phyloP scores from a whole-genome alignment of 92 coral and sea anemone genomes.

The Muricea muricata region DNA sequence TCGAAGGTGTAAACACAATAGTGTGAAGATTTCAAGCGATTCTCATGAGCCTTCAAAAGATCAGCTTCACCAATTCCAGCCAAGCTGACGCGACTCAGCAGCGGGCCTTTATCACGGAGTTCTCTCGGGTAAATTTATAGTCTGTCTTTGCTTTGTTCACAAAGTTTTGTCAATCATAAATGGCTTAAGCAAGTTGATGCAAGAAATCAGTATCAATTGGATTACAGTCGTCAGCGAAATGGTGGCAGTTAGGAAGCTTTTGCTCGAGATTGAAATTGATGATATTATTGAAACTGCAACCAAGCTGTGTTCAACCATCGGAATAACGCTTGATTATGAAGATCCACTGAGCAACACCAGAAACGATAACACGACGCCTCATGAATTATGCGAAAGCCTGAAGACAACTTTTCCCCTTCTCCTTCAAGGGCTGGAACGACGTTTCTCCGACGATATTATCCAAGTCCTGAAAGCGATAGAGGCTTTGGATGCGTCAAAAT shows the following conservation, averaged over 20 bases:
- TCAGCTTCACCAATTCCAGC: slow-evolving; percentile 20
- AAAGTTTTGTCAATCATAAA: neutral
- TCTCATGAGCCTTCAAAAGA: slow-evolving; percentile 22
- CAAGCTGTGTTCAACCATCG: slow-evolving; percentile 1
- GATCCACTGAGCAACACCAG: too few species aligned
- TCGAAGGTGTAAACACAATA: slow-evolving; percentile 30
- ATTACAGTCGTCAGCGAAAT: slow-evolving; percentile 1
- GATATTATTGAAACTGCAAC: slow-evolving; percentile 15
- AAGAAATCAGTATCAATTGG: too few species aligned
- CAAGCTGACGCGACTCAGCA: slow-evolving; percentile 25
- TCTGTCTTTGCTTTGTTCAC: slow-evolving; percentile 28
- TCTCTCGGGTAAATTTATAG: slow-evolving; percentile 21
- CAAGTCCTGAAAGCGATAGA: too few species aligned
- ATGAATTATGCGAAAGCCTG: too few species aligned
- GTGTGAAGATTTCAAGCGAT: slow-evolving; percentile 19
- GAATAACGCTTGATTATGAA: too few species aligned
- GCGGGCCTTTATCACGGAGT: slow-evolving; percentile 35
- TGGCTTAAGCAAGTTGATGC: too few species aligned
- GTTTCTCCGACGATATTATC: too few species aligned
- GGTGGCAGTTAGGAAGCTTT: slow-evolving; percentile 33
- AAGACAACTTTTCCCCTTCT: too few species aligned
- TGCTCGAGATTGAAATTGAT: slow-evolving; percentile 1
- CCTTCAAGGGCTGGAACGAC: too few species aligned
- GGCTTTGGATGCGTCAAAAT: slow-evolving; percentile 35
- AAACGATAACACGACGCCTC: too few species aligned